phyloP scores from a whole-genome alignment of 2,888 invertebrate genomes.

The Gerosis bhagava region DNA sequence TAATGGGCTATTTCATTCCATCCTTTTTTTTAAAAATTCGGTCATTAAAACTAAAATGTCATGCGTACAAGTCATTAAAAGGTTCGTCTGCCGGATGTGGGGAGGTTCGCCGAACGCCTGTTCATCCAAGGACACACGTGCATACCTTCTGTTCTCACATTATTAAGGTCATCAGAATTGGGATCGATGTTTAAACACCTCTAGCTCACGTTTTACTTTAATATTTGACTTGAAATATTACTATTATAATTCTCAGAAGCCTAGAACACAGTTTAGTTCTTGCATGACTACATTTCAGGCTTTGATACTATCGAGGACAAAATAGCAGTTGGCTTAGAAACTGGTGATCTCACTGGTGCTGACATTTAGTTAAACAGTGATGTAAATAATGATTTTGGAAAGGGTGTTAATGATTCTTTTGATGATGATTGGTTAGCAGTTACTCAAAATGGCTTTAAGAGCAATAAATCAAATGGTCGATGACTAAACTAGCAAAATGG shows the following conservation, averaged over 20 bases:
- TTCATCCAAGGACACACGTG: slow-evolving; percentile 54
- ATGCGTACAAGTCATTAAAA: slow-evolving; percentile 25
- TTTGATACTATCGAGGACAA: slow-evolving; percentile 13
- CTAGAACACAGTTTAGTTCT: slow-evolving; percentile 1
- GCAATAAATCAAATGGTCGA: slow-evolving; percentile 20
- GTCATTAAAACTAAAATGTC: slow-evolving; percentile 23
- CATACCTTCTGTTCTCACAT: slow-evolving; percentile 55
- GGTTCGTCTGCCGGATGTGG: slow-evolving; percentile 54
- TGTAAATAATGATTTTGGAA: slow-evolving; percentile 26
- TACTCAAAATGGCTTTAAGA: slow-evolving; percentile 7
- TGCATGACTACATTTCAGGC: slow-evolving; percentile 1
- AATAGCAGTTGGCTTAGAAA: slow-evolving; percentile 10
- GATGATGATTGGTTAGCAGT: slow-evolving; percentile 17
- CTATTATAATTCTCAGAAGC: slow-evolving; percentile 4
- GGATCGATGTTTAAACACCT: slow-evolving; percentile 36
- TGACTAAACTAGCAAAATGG: slow-evolving; percentile 12
- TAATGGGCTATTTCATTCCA: slow-evolving; percentile 1
- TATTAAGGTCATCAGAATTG: slow-evolving; percentile 47
- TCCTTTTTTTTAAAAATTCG: slow-evolving; percentile 14
- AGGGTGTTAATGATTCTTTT: slow-evolving; percentile 21
- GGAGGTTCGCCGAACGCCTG: slow-evolving; percentile 41
- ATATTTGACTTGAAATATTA: slow-evolving; percentile 19
- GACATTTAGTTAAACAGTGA: slow-evolving; percentile 20
- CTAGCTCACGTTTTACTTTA: slow-evolving; percentile 34
- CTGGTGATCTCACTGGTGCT: slow-evolving; percentile 23